A percentile compares a stretch with the other conserved stretches of the same genome.
These are phyloP conservation scores for Hybognathus amarus DNA, from an alignment of 2,797 vertebrate species.

Conservation along the genomic window DNA sequence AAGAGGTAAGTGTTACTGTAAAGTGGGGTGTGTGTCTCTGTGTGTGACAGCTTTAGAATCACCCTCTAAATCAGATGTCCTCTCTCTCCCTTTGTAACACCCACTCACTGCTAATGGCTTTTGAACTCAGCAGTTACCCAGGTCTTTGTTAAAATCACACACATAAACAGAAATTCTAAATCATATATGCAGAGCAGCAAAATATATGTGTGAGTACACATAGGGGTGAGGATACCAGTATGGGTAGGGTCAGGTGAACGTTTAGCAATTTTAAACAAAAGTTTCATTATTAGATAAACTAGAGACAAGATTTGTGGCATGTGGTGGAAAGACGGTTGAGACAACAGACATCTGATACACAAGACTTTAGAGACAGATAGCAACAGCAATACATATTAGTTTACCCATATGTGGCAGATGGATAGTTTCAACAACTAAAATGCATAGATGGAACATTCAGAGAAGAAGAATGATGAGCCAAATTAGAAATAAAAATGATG, in stretches of 20 bases:
- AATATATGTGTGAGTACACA: neutral
- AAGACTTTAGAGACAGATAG: too few species aligned
- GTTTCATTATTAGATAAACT: neutral
- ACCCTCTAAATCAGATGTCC: slow-evolving; percentile 41
- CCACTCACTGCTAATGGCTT: slow-evolving; percentile 44
- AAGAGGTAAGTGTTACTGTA: slow-evolving; percentile 38
- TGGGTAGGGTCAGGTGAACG: too few species aligned
- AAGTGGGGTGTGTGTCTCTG: slow-evolving; percentile 7
- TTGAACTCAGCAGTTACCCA: slow-evolving; percentile 14
- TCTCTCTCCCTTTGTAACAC: slow-evolving; percentile 32
- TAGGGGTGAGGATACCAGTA: neutral
- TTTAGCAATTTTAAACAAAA: neutral
- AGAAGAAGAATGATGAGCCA: too few species aligned
- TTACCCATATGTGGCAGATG: too few species aligned
- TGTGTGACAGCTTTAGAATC: slow-evolving; percentile 28
- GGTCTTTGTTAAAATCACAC: slow-evolving; percentile 12
- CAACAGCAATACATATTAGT: too few species aligned
- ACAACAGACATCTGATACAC: neutral
- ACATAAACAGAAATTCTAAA: slow-evolving; percentile 11
- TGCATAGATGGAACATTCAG: too few species aligned
- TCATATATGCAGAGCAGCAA: neutral
- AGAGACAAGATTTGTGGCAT: neutral
- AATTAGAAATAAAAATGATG: too few species aligned
- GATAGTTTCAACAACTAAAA: too few species aligned
- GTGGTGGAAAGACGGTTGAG: neutral